Conservation (phyloP, 2,888 invertebrate species). For the Nematopogon swammerdamellus region DNA sequence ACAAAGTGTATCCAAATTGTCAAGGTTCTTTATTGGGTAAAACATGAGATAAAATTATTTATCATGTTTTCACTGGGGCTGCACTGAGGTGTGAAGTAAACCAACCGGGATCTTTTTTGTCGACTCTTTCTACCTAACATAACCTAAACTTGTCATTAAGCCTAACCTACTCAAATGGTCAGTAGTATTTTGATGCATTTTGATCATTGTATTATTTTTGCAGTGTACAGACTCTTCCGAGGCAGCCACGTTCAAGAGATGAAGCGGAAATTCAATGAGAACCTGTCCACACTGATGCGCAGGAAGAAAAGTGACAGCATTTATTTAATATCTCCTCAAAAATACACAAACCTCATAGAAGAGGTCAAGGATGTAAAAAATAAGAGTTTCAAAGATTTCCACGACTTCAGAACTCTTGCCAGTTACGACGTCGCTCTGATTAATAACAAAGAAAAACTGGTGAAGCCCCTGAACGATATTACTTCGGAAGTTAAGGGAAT, state of each 20-base stretch:
- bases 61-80: no score
- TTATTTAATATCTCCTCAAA: constrained; percentile 21
- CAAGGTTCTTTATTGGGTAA: no score
- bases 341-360: constrained; percentile 29
- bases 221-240: constrained; percentile 12
- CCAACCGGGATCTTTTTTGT: no score
- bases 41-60: no score
- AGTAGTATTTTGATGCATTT: no score
- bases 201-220: no score
- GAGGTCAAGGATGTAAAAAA: constrained; percentile 27
- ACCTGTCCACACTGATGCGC: constrained; percentile 21
- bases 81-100: no score
- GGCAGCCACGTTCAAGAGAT: constrained; percentile 19
- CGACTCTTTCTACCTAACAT: no score
- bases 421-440: constrained; percentile 29
- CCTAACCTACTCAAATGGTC: no score
- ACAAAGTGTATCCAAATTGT: no score
- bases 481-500: no score
- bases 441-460: constrained; percentile 23
- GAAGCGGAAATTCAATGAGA: constrained; percentile 29
- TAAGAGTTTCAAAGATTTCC: constrained; percentile 24
- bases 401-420: constrained; percentile 32
- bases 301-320: constrained; percentile 32
- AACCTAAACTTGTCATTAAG: no score
- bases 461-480: constrained; percentile 24